Conservation (phyloP, 2,113 vertebrate genomes). For the Aspidoscelis tigris region DNA sequence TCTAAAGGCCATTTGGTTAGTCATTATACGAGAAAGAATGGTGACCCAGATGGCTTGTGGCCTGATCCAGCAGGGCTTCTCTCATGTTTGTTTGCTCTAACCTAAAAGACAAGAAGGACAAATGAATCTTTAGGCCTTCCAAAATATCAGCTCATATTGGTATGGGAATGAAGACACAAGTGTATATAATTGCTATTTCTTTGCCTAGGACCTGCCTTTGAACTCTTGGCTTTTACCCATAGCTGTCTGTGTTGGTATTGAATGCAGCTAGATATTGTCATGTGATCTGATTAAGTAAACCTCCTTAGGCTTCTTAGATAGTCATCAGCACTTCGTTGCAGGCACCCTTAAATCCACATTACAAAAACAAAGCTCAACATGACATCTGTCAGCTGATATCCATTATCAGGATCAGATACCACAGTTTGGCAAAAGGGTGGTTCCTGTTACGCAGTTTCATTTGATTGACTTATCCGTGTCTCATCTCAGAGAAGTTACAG, state of each 20-base stretch:
- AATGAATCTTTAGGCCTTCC: too few species aligned
- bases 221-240: conserved; percentile 25
- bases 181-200: not conserved
- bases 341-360: conserved; percentile 43
- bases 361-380: conserved; percentile 49
- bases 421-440: conserved; percentile 36
- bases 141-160: not conserved
- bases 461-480: conserved; percentile 53
- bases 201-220: conserved; percentile 31
- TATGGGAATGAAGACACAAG: not conserved
- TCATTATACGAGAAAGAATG: too few species aligned
- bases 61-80: too few species aligned
- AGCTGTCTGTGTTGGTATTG: not conserved
- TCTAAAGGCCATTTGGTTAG: too few species aligned
- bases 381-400: conserved; percentile 53
- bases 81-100: too few species aligned
- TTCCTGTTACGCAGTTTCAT: not conserved
- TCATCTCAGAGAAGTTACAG: conserved; percentile 48
- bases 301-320: conserved; percentile 34
- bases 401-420: conserved; percentile 61
- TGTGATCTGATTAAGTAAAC: conserved; percentile 38
- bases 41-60: too few species aligned
- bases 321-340: conserved; percentile 31
- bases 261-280: conserved; percentile 26
- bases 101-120: too few species aligned